Conservation (phyloP, 2,113 vertebrate species). For the Hypanus sabinus region DNA sequence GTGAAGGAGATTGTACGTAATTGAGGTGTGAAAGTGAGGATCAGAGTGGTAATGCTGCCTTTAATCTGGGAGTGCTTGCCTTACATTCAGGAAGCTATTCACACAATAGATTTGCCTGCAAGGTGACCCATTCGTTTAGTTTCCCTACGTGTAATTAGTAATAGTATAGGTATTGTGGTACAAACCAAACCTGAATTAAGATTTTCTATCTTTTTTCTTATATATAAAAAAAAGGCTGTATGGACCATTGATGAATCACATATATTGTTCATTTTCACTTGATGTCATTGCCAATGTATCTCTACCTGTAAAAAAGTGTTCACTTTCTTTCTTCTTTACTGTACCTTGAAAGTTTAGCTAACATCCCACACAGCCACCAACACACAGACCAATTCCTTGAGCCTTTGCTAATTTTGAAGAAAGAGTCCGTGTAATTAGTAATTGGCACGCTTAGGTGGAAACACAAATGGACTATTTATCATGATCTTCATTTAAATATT, state of each 20-base stretch:
- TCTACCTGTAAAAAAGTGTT: neutral
- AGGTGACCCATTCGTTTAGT: too few relatives aligned
- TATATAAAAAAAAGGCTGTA: neutral
- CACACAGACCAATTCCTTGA: neutral
- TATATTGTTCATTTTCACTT: neutral
- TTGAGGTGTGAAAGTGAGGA: too few relatives aligned
- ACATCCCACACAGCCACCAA: neutral
- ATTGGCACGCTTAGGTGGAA: neutral
- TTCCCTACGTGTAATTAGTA: too few relatives aligned
- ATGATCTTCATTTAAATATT: neutral
- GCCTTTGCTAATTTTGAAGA: neutral
- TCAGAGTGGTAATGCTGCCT: too few relatives aligned
- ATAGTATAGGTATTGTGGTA: too few relatives aligned
- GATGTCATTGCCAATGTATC: neutral
- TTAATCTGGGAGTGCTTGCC: too few relatives aligned
- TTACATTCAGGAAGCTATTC: too few relatives aligned
- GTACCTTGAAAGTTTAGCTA: neutral
- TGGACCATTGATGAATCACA: neutral
- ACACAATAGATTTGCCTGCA: too few relatives aligned
- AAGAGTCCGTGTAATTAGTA: neutral
- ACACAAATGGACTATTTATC: neutral
- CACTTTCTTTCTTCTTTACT: neutral
- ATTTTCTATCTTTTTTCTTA: too few relatives aligned
- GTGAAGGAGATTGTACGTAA: too few relatives aligned
- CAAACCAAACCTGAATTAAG: too few relatives aligned